Conservation (phyloP, 2,113 vertebrate genomes). For the Leptocoma aspasia region DNA sequence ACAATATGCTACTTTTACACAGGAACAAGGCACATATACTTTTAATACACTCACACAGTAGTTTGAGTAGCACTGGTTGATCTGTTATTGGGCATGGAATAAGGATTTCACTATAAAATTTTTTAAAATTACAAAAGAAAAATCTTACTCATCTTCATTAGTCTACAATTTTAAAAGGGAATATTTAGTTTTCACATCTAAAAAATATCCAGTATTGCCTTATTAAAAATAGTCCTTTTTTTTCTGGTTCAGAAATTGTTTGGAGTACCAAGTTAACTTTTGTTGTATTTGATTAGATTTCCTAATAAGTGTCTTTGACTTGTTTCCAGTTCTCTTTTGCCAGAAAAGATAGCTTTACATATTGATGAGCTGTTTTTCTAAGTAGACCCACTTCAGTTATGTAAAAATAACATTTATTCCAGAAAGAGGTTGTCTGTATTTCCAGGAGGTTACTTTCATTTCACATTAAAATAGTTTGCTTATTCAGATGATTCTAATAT, state of each 20-base stretch:
- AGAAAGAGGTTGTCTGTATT: neutral
- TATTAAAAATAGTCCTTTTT: neutral
- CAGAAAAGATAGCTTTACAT: neutral
- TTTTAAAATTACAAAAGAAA: neutral
- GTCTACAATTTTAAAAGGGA: neutral
- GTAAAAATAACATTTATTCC: neutral
- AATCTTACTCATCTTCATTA: neutral
- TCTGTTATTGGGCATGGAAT: neutral
- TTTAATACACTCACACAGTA: neutral
- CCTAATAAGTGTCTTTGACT: neutral
- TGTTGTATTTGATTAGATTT: neutral
- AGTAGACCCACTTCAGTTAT: neutral
- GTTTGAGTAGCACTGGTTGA: neutral
- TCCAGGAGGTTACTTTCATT: conserved; percentile 23
- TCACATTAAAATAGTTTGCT: neutral
- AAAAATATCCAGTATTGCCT: neutral
- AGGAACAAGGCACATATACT: neutral
- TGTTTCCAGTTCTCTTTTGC: neutral
- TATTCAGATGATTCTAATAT: neutral
- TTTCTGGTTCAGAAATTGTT: neutral
- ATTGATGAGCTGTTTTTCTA: neutral
- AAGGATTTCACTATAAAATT: neutral
- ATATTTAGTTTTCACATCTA: neutral
- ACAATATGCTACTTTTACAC: neutral
- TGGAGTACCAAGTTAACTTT: neutral